phyloP scores from a whole-genome alignment of 1,140 invertebrate genomes.

The Phymastichus coffea region DNA sequence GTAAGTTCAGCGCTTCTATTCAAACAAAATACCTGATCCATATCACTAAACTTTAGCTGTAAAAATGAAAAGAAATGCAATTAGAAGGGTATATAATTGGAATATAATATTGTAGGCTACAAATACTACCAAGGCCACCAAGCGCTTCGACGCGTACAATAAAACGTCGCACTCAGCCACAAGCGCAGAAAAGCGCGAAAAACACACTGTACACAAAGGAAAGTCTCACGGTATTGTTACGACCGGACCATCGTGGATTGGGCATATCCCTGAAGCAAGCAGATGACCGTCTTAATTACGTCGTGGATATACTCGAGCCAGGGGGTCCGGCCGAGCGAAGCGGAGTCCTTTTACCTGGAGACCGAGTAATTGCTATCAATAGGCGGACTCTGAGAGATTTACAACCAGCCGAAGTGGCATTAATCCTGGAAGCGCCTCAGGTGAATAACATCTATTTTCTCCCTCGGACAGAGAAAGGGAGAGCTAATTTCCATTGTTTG shows the following conservation, averaged over 20 bases:
- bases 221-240: conserved; percentile 46
- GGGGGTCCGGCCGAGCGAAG: conserved; percentile 64
- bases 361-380: conserved; percentile 68
- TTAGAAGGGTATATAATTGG: too few species aligned
- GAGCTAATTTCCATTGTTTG: not conserved
- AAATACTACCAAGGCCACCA: conserved; percentile 48
- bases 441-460: conserved; percentile 27
- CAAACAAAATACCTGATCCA: too few species aligned
- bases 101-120: conserved; percentile 32
- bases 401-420: conserved; percentile 45
- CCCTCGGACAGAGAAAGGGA: not conserved
- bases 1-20: too few species aligned
- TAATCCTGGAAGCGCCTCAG: conserved; percentile 48
- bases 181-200: conserved; percentile 41
- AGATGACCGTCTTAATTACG: conserved; percentile 47
- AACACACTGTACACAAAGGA: conserved; percentile 48
- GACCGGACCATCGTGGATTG: conserved; percentile 51
- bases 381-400: conserved; percentile 51
- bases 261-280: conserved; percentile 45
- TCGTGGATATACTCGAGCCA: conserved; percentile 49
- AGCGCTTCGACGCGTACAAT: conserved; percentile 46
- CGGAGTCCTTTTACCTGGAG: conserved; percentile 67
- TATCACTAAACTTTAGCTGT: too few species aligned
- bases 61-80: too few species aligned
- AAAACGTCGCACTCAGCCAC: conserved; percentile 48